These are phyloP conservation scores for Anabas testudineus DNA, from an alignment of 2,797 vertebrate species.

Conservation along the genomic window DNA sequence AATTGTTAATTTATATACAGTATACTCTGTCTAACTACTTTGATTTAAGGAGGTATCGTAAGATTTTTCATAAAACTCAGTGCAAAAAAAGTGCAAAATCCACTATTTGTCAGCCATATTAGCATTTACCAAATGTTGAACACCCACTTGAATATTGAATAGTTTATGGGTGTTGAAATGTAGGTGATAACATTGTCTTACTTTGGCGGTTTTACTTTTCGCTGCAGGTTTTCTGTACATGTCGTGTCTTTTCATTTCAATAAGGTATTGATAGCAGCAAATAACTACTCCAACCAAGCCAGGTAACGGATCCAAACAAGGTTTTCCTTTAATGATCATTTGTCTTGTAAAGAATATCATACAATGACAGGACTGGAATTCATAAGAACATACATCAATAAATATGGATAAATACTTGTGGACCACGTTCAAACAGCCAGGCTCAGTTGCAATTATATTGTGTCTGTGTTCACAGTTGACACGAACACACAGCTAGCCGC, in stretches of 20 bases:
- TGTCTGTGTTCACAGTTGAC: constrained; percentile 26
- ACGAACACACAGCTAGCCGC: constrained; percentile 20
- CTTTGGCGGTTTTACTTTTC: not conserved
- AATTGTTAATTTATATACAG: no score
- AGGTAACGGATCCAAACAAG: constrained; percentile 80
- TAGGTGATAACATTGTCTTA: not conserved
- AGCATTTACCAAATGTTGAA: no score
- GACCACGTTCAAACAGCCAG: constrained; percentile 76
- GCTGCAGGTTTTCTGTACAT: not conserved
- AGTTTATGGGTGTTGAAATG: no score
- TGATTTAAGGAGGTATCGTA: no score
- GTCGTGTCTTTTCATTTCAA: not conserved
- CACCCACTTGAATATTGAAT: no score
- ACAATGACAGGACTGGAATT: constrained; percentile 85
- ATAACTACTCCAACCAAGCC: constrained; percentile 51
- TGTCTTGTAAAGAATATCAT: constrained; percentile 86
- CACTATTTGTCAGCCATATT: no score
- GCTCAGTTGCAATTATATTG: constrained; percentile 37
- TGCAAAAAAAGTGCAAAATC: no score
- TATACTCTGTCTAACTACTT: no score
- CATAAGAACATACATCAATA: constrained; percentile 86
- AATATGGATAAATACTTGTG: constrained; percentile 82
- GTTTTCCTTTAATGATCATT: constrained; percentile 84
- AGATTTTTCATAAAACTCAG: no score
- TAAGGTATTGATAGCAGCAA: constrained; percentile 9